These are phyloP conservation scores for Aricia agestis DNA, from an alignment of 1,140 invertebrate genomes.

Conservation along the genomic window DNA sequence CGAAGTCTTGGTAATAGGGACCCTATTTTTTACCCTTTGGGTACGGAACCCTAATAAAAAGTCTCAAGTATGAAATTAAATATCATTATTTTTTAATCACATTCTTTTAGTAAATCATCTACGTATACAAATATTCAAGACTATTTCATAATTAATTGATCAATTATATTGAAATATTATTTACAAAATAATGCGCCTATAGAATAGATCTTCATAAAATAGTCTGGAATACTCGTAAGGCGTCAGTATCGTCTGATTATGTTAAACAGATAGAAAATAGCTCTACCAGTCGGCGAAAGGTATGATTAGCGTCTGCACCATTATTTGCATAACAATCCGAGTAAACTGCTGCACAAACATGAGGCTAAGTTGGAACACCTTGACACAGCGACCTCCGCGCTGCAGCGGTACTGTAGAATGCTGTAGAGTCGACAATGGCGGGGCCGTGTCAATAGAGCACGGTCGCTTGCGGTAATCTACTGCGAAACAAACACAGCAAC, in stretches of 20 bases:
- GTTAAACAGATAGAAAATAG: not conserved
- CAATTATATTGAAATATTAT: too few relatives aligned
- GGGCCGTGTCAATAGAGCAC: slow-evolving; percentile 52
- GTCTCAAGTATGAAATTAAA: too few relatives aligned
- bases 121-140: too few relatives aligned
- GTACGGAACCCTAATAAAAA: too few relatives aligned
- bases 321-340: not conserved
- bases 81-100: too few relatives aligned
- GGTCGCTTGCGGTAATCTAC: slow-evolving; percentile 35
- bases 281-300: not conserved
- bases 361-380: slow-evolving; percentile 42
- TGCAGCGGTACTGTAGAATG: slow-evolving; percentile 37
- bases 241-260: not conserved
- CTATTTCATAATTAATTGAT: too few relatives aligned
- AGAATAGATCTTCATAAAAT: too few relatives aligned
- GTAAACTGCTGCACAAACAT: slow-evolving; percentile 31
- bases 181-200: too few relatives aligned
- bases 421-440: slow-evolving; percentile 43
- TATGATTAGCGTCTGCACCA: not conserved
- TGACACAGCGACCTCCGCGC: slow-evolving; percentile 54
- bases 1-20: too few relatives aligned
- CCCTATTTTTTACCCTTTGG: too few relatives aligned
- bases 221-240: too few relatives aligned
- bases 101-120: too few relatives aligned
- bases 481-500: slow-evolving; percentile 29